Evolutionary conservation across 2,113 vertebrate species (phyloP).

Genomic region (Percopsis transmontana): DNA sequence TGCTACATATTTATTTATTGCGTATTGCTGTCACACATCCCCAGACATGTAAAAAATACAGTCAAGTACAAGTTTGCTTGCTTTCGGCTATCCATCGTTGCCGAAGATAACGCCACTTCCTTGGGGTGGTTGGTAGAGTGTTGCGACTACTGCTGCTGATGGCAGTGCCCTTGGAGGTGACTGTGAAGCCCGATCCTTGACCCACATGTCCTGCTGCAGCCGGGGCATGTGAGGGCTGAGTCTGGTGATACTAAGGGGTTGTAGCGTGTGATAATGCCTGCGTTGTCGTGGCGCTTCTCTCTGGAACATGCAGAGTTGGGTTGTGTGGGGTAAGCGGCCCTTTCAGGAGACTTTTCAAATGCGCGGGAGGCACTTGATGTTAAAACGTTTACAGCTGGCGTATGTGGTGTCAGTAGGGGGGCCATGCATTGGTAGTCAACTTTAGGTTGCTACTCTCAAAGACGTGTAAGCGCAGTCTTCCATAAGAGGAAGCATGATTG

Average conservation of each 20-base stretch:
- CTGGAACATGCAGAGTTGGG: background rate
- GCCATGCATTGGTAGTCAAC: slow-evolving; percentile 12
- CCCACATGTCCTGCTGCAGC: background rate
- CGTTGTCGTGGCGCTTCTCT: no score
- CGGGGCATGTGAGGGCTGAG: background rate
- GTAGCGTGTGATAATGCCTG: background rate
- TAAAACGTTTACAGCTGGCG: background rate
- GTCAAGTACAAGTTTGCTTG: no score
- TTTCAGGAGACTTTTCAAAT: background rate
- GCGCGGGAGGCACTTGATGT: slow-evolving; percentile 3
- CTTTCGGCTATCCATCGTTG: no score
- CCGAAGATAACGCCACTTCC: no score
- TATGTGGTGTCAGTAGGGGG: background rate
- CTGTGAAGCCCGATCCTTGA: background rate
- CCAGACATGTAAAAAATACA: no score
- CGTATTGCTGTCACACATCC: no score
- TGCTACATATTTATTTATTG: no score
- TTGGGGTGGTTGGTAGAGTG: background rate
- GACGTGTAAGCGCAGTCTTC: background rate
- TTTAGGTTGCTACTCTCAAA: background rate
- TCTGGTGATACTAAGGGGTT: no score
- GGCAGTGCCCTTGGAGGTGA: background rate
- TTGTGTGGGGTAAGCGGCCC: background rate
- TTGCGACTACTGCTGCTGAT: no score
- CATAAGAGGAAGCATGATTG: no score